Evolutionary conservation across 2,113 vertebrate genomes (phyloP), one percentile per base, ranked within the genome.

Genomic region (Pholis gunnellus): DNA sequence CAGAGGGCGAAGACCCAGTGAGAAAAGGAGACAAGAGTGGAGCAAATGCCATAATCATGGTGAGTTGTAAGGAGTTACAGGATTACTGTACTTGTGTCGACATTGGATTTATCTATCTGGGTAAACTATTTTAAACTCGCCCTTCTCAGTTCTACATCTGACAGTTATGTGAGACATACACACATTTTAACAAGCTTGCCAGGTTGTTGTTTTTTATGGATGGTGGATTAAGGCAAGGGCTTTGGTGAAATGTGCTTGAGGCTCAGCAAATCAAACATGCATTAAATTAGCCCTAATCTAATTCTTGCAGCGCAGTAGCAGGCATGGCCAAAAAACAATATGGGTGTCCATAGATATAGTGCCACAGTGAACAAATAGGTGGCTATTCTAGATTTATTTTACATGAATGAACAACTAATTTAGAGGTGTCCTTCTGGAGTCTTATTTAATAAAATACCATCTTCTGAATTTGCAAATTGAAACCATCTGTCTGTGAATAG

Each of bases 381-480:
- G 27, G 57, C 76, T 22, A 52, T 11, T 75, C 29, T 72, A 48
- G 69, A 69, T 69, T 60, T 36, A 27, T 69, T 31, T 50, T 8
- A 50, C 20, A 14, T 56, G 2, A 44, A 77, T 10, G 25, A 80
- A 56, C 17, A 60, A 42, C 27, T 15, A 34, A 67, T 38, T 78
- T n/a, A 34, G 14, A 42, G 52, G 25, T 46, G 75, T 48, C 61
- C 80, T 86, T 83, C 40, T 63, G 36, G 17, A 66, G 34, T 79
- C 8, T 2, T 18, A 9, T 82, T 80, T 17, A 75, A 88, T 78
- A 50, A 84, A 82, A 75, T 31, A 8, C 6, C 18, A 4, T 60
- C 44, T 50, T 85, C 72, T 63, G 54, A 82, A 71, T 59, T 29
- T 63, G 46, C 54, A 59, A 78, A 90, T 59, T 83, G 44, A 87